These are phyloP conservation scores for Marronus borbonicus DNA, from an alignment of 2,888 invertebrate species.

Conservation along the genomic window DNA sequence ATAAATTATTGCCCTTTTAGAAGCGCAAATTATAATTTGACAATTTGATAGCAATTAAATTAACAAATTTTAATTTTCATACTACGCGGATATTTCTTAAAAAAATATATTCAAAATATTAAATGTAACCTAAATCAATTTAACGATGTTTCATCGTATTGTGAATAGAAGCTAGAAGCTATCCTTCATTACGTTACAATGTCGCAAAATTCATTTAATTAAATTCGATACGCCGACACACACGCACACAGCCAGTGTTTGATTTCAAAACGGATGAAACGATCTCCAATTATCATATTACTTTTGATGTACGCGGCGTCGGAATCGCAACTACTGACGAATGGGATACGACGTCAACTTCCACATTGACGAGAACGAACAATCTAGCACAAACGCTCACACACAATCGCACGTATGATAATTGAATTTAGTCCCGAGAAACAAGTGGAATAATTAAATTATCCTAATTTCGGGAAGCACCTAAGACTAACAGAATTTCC, in stretches of 20 bases:
- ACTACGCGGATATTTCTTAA: no score
- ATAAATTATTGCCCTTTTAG: no score
- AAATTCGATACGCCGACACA: constrained; percentile 31
- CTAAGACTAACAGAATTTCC: constrained; percentile 52
- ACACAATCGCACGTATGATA: constrained; percentile 37
- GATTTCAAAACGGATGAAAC: constrained; percentile 43
- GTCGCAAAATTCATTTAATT: constrained; percentile 27
- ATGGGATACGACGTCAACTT: constrained; percentile 10
- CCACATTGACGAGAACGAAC: constrained; percentile 1
- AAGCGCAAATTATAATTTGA: no score
- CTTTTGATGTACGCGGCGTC: constrained; percentile 35
- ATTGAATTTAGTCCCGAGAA: constrained; percentile 45
- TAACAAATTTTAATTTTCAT: no score
- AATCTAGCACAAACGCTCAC: constrained; percentile 8
- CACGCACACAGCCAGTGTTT: constrained; percentile 19
- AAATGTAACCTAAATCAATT: neutral
- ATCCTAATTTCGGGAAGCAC: constrained; percentile 48
- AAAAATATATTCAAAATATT: no score
- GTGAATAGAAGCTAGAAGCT: neutral
- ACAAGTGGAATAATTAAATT: constrained; percentile 51
- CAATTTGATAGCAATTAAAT: no score
- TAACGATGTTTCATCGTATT: neutral
- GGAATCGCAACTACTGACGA: constrained; percentile 19
- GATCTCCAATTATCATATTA: constrained; percentile 46
- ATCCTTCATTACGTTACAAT: neutral